A percentile compares a stretch with the other conserved stretches of the same genome.
Evolutionary conservation across 2,797 vertebrate genomes (phyloP).

Genomic region (Champsocephalus gunnari): DNA sequence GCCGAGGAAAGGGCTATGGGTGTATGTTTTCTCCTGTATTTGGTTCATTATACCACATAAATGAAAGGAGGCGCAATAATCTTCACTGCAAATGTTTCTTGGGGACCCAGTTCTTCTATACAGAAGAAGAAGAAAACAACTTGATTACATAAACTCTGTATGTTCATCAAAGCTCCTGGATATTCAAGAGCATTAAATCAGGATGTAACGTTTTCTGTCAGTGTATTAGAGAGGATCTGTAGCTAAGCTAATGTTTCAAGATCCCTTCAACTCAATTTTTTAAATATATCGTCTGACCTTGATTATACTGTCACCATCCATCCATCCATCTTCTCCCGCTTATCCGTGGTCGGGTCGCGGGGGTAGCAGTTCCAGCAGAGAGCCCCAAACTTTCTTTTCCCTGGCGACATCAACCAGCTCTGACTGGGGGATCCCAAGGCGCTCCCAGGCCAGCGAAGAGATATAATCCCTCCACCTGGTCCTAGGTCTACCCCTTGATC

Average conservation of each 20-base stretch:
- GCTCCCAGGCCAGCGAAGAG: too few species aligned
- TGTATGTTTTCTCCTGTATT: slow-evolving; percentile 27
- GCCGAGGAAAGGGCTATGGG: slow-evolving; percentile 6
- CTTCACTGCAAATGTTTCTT: background rate
- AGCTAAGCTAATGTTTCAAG: background rate
- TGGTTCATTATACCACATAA: slow-evolving; percentile 29
- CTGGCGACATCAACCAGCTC: too few species aligned
- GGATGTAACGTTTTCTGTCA: background rate
- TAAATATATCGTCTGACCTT: too few species aligned
- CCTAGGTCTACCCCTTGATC: too few species aligned
- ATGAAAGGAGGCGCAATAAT: slow-evolving; percentile 16
- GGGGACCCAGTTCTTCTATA: background rate
- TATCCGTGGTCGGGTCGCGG: too few species aligned
- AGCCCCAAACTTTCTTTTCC: too few species aligned
- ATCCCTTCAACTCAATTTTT: too few species aligned
- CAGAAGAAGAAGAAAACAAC: background rate
- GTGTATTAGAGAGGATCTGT: background rate
- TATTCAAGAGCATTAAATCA: background rate
- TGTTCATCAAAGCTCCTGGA: background rate
- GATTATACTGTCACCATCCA: too few species aligned
- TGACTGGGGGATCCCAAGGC: too few species aligned
- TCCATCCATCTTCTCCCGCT: too few species aligned
- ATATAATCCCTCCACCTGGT: too few species aligned
- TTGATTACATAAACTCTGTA: background rate
- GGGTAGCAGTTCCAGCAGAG: too few species aligned